Evolutionary conservation across 2,888 invertebrate genomes (phyloP), one percentile per base, ranked within the genome.

Genomic region (Athrips mouffetella): DNA sequence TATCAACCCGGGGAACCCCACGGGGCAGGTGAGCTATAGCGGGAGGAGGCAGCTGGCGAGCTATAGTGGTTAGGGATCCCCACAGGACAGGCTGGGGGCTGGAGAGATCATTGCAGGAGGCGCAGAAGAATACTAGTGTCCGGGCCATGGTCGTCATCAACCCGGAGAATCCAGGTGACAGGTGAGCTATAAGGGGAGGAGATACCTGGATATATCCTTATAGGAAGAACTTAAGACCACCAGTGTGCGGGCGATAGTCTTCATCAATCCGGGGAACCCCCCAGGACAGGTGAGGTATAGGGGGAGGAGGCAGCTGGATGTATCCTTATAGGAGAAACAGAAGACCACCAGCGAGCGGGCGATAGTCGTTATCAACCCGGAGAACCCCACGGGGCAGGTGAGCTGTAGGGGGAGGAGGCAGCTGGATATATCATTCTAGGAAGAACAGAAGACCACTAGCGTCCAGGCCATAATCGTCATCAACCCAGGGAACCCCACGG

Each of bases 1-100:
- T 31, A 98, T 98, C 61, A 98, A 98, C 84, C 98, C 98, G 0
- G 98, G 98, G 47, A 98, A 98, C 83, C 98, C n/a, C 98, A 3
- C 98, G 98, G 23, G 98, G 2, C 92, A 93, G 74, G 67, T 67
- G 29, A 4, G 30, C 29, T 2, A 10, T 29, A 29, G 2, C n/a
- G n/a, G n/a, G n/a, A n/a, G n/a, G n/a, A n/a, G n/a, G n/a, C n/a
- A n/a, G n/a, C 48, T 48, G 42, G n/a, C n/a, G n/a, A n/a, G n/a
- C n/a, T n/a, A n/a, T n/a, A n/a, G n/a, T n/a, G n/a, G n/a, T n/a
- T n/a, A n/a, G n/a, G n/a, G n/a, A n/a, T n/a, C n/a, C n/a, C n/a
- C n/a, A n/a, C n/a, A n/a, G n/a, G n/a, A n/a, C n/a, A n/a, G n/a
- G n/a, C n/a, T n/a, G n/a, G n/a, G n/a, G n/a, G n/a, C n/a, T n/a